These are phyloP conservation scores for Apodemia duryi DNA, from an alignment of 2,888 invertebrate species.

Conservation along the genomic window DNA sequence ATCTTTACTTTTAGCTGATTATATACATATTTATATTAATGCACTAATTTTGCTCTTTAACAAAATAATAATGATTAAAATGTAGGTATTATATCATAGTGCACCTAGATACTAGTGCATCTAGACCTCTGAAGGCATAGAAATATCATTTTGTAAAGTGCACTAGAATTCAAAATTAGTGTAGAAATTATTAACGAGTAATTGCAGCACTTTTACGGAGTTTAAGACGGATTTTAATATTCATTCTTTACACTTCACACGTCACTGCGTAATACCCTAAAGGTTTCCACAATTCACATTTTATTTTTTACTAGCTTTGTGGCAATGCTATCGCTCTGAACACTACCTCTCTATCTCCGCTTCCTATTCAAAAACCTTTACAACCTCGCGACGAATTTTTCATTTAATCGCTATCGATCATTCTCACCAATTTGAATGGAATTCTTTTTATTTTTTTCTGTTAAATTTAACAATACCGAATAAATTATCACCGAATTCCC, in stretches of 20 bases:
- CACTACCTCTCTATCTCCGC: conserved; percentile 43
- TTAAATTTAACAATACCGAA: neutral
- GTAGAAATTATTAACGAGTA: neutral
- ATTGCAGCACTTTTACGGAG: neutral
- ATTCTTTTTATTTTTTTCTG: neutral
- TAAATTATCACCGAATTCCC: neutral
- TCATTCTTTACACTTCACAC: neutral
- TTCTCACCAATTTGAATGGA: conserved; percentile 31
- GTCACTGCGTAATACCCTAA: conserved; percentile 32
- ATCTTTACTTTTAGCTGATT: too few species aligned
- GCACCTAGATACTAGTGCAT: conserved; percentile 1
- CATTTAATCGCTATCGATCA: conserved; percentile 9
- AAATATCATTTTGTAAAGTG: neutral
- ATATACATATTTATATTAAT: too few species aligned
- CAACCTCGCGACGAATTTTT: conserved; percentile 18
- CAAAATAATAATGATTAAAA: too few species aligned
- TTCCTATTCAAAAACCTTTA: conserved; percentile 34
- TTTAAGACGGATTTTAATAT: neutral
- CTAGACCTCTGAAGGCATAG: neutral
- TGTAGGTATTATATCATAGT: neutral
- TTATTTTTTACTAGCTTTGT: conserved; percentile 70
- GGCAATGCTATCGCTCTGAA: conserved; percentile 72
- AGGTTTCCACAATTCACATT: conserved; percentile 60
- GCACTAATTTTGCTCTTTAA: too few species aligned
- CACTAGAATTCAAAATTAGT: conserved; percentile 1